A percentile compares a stretch with the other conserved stretches of the same genome.
Conservation (phyloP, 2,797 vertebrate genomes). For the Lacerta bilineata region DNA sequence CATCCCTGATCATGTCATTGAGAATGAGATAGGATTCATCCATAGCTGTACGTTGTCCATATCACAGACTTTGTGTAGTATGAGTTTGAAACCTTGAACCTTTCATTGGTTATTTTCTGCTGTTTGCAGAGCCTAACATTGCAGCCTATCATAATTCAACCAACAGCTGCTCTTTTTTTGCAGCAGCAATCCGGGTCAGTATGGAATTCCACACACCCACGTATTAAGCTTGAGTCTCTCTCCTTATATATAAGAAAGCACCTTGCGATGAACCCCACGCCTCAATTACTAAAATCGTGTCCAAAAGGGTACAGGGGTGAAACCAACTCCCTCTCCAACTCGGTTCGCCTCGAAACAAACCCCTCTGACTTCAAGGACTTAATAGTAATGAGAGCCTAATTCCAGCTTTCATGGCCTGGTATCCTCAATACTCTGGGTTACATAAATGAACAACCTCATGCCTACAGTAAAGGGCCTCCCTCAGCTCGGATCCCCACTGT, state of each 20-base stretch:
- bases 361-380: too few relatives aligned
- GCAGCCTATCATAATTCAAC: background rate
- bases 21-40: background rate
- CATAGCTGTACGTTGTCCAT: background rate
- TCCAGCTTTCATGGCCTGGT: too few relatives aligned
- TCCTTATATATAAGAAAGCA: background rate
- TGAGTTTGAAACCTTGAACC: background rate
- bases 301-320: too few relatives aligned
- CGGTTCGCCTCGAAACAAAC: too few relatives aligned
- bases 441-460: too few relatives aligned
- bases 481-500: too few relatives aligned
- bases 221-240: background rate
- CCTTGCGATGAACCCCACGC: too few relatives aligned
- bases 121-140: background rate
- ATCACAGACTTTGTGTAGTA: background rate
- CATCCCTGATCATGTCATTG: background rate
- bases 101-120: background rate
- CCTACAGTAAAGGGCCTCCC: too few relatives aligned
- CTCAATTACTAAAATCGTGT: too few relatives aligned
- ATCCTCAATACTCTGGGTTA: too few relatives aligned
- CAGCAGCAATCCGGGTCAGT: background rate
- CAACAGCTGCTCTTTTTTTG: background rate
- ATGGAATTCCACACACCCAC: background rate
- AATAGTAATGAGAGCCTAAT: too few relatives aligned
- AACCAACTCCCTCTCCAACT: too few relatives aligned